Percentiles rank a stretch among this genome's conserved stretches.
These are phyloP conservation scores for Struthio camelus DNA, from an alignment of 2,113 vertebrate genomes.

Conservation along the genomic window DNA sequence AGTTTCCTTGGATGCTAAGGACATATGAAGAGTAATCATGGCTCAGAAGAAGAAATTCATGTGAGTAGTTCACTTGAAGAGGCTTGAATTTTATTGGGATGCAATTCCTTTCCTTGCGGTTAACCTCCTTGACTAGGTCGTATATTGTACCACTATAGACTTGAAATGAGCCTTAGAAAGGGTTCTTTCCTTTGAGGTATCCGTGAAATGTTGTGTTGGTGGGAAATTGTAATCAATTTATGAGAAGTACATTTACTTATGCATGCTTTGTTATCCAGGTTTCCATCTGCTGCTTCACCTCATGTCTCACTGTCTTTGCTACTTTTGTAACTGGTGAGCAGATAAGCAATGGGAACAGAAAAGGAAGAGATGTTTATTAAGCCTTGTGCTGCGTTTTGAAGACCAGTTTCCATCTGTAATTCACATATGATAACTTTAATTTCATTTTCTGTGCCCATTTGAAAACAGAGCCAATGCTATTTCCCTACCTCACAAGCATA, in stretches of 20 bases:
- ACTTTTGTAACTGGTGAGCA: neutral
- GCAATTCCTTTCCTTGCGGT: neutral
- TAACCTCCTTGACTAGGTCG: accelerated
- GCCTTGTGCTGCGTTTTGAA: neutral
- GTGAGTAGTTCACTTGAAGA: neutral
- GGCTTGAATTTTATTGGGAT: neutral
- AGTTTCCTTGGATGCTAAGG: neutral
- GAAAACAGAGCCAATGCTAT: neutral
- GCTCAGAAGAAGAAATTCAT: neutral
- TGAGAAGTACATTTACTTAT: neutral
- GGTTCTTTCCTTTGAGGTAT: neutral
- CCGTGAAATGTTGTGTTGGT: accelerated
- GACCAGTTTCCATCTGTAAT: neutral
- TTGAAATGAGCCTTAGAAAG: neutral
- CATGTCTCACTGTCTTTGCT: neutral
- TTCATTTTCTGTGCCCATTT: neutral
- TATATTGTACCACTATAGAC: accelerated
- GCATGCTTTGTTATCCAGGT: accelerated
- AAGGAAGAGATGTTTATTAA: neutral
- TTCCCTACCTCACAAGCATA: neutral
- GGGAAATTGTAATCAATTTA: neutral
- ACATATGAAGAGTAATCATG: neutral
- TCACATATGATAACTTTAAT: slow-evolving; percentile 3
- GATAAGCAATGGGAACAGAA: neutral
- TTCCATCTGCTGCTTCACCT: neutral